Conservation (phyloP, 2,797 vertebrate species). For the Leuciscus waleckii region DNA sequence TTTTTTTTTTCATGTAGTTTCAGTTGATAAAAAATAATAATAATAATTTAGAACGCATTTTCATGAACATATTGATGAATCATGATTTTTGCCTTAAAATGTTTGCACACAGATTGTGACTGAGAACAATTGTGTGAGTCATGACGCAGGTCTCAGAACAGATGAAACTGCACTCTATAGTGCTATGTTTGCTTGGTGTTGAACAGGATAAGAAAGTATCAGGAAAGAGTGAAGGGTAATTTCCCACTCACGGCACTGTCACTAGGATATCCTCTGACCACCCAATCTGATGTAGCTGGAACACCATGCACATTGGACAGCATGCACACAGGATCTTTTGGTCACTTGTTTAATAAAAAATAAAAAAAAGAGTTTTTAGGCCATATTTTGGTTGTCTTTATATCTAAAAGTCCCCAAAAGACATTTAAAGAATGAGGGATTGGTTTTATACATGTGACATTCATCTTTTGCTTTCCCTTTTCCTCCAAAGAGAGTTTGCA, state of each 20-base stretch:
- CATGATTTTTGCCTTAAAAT: not conserved
- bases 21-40: not conserved
- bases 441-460: not conserved
- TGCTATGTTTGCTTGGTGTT: slow-evolving; percentile 25
- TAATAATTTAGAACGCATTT: not conserved
- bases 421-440: not conserved
- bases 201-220: slow-evolving; percentile 51
- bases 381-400: not conserved
- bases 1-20: not conserved
- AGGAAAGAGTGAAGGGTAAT: slow-evolving; percentile 42
- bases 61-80: not conserved
- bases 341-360: too few relatives aligned
- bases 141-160: not conserved
- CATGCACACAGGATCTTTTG: not conserved
- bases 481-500: not conserved
- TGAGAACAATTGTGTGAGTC: not conserved
- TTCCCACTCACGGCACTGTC: slow-evolving; percentile 45
- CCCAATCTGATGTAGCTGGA: slow-evolving; percentile 39
- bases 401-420: not conserved
- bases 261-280: slow-evolving; percentile 49
- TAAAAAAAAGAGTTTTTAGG: not conserved
- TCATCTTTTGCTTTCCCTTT: not conserved
- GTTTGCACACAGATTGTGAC: not conserved
- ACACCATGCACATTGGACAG: too few relatives aligned
- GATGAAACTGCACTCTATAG: not conserved